Evolutionary conservation across 2,888 invertebrate species (phyloP).

Genomic region (Drosophila greeni): DNA sequence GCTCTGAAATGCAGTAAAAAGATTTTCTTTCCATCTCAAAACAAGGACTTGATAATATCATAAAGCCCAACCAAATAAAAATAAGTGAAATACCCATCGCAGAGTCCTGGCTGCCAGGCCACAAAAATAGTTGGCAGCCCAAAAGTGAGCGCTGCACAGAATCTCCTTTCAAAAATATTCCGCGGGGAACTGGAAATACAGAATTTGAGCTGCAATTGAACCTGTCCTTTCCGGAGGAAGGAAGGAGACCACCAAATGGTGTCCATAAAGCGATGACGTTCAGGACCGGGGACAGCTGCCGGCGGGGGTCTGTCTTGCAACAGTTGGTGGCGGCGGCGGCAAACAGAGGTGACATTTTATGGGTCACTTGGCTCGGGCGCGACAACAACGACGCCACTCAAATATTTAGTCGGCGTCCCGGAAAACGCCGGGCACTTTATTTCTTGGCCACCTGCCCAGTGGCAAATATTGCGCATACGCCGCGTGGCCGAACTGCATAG

Average conservation of each 20-base stretch:
- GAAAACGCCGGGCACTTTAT: conserved; percentile 27
- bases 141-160: conserved; percentile 1
- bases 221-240: conserved; percentile 20
- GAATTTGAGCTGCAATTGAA: conserved; percentile 45
- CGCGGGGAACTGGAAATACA: conserved; percentile 20
- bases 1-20: conserved; percentile 18
- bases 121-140: background rate
- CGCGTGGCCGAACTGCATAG: conserved; percentile 42
- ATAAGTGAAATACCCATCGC: background rate
- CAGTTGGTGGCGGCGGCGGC: conserved; percentile 46
- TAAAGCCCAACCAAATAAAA: background rate
- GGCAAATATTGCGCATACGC: conserved; percentile 60
- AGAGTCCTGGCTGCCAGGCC: background rate
- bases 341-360: conserved; percentile 37
- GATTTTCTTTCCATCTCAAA: conserved; percentile 31
- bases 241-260: conserved; percentile 17
- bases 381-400: conserved; percentile 39
- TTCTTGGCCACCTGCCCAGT: conserved; percentile 40
- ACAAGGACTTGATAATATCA: background rate
- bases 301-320: conserved; percentile 26
- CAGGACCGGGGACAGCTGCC: conserved; percentile 20
- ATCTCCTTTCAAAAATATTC: conserved; percentile 9
- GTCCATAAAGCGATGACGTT: conserved; percentile 33
- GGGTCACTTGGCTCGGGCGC: conserved; percentile 40
- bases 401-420: conserved; percentile 31